These are phyloP conservation scores for Caiman crocodilus DNA, from an alignment of 2,797 vertebrate genomes.

Conservation along the genomic window DNA sequence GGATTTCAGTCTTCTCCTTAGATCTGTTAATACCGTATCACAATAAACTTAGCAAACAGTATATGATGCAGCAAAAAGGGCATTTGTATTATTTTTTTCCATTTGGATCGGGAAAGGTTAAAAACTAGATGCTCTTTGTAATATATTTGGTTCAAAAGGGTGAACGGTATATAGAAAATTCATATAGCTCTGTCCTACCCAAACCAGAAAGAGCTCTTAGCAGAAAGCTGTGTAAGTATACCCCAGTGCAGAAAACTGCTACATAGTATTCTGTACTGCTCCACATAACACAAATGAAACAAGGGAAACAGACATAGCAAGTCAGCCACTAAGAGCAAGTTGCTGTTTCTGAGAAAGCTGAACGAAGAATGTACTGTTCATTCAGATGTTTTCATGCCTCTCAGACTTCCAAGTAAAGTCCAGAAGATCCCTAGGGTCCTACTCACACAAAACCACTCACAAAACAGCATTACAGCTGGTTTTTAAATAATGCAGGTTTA, in stretches of 20 bases:
- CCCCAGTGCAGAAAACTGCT: neutral
- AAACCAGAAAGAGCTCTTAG: neutral
- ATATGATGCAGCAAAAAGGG: neutral
- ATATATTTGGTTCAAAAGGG: neutral
- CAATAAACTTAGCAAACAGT: neutral
- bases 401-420: slow-evolving; percentile 34
- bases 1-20: neutral
- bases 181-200: accelerated
- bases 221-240: neutral
- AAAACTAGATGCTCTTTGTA: neutral
- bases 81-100: neutral
- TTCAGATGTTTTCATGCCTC: slow-evolving; percentile 12
- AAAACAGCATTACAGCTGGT: neutral
- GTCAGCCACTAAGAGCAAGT: neutral
- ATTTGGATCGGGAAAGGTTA: neutral
- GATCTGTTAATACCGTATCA: neutral
- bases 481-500: neutral
- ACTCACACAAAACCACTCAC: neutral
- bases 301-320: neutral
- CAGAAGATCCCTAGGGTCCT: neutral
- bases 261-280: neutral
- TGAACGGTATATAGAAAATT: neutral
- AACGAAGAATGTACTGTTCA: neutral
- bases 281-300: neutral
- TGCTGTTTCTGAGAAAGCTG: neutral